Evolutionary conservation across 23 tunicate species (phyloP), one percentile per base, ranked within the genome.

Genomic region (Trididemnum nubilum): DNA sequence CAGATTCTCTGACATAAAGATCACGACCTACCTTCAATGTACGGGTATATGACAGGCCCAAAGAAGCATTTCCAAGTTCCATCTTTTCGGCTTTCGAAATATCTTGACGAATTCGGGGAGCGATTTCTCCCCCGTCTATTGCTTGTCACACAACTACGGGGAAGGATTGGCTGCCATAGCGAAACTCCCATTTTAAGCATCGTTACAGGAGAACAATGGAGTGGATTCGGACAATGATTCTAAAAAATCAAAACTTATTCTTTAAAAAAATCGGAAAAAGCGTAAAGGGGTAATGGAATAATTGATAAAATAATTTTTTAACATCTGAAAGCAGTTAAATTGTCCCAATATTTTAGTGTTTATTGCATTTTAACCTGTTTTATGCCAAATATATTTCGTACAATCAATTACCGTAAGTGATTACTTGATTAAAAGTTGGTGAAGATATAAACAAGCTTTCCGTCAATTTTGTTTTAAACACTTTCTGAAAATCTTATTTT

Each of bases 61-160:
- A 86, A 86, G 40, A 86, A 86, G 73, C 90, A 86, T 64, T 80
- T 86, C 90, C 90, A 86, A 12, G 61, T 71, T 36, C 71, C 63
- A 49, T 86, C 85, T 63, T 59, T 34, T 74, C 82, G 61, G 23
- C 40, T 5, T 5, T 28, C 22, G 26, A 44, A 73, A 18, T 3
- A 57, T 32, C 84, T 34, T 15, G 33, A 29, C 2, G 84, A 80
- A 0, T 65, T 65, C 21, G 59, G 37, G 23, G 73, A 37, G 27
- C 7, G 28, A 22, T 30, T 21, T 29, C 18, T 52, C 28, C 26
- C 39, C 2, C 25, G 24, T 77, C 26, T 54, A 2, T 77, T 35
- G 2, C 27, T 25, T 4, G 27, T 29, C n/a, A 54, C 25, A 29
- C 90, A 86, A 4, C 74, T 24, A 9, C 40, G 67, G 40, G 84